Base-by-base conservation (phyloP, 2,113 vertebrate species). In the Carlito syrichta region DNA sequence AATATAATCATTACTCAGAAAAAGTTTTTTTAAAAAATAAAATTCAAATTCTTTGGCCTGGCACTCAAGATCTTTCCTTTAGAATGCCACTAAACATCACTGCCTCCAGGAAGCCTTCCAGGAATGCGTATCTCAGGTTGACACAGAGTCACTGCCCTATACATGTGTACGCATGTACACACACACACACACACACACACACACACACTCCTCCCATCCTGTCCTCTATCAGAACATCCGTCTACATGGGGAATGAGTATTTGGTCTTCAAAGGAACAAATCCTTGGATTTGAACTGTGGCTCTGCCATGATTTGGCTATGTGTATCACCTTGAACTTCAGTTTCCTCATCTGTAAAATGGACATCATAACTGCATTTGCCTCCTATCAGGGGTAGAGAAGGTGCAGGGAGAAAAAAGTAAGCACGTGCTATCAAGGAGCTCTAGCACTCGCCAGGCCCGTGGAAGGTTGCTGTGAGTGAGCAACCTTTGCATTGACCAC, bases 381-480 rank as follows among this genome's bases (percentile, higher is more conserved):
- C 13, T 50, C 52, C n/a, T 23, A 56, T 20, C 38, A n/a, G 76
- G 66, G 25, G 35, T 66, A 40, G 8, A 74, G 66, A 30, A 16
- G 6, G 27, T 5, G 3, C 40, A 0, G 1, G 3, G 40, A 38
- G 63, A 23, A 35, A 32, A 45, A 35, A 38, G 73, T 3, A 20
- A 77, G 52, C 35, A 88, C 50, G 50, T 20, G 54, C 5, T 10
- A 0, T 13, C 6, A 0, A 40, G 43, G 8, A 69, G 3, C 23
- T 48, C 5, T 2, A 52, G 78, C 2, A 6, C 45, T 0, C 0
- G 2, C 3, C 52, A 16, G 32, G 77, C 13, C 58, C 19, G 0
- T 0, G 13, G 3, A 7, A 56, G 35, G 10, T 20, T 13, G 2
- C 35, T 1, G 27, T 2, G 2, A 30, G 6, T 23, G 3, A 54